Percentiles rank a stretch among this genome's conserved stretches.
These are phyloP conservation scores for Bovichtus variegatus DNA, from an alignment of 2,797 vertebrate species.

Conservation along the genomic window DNA sequence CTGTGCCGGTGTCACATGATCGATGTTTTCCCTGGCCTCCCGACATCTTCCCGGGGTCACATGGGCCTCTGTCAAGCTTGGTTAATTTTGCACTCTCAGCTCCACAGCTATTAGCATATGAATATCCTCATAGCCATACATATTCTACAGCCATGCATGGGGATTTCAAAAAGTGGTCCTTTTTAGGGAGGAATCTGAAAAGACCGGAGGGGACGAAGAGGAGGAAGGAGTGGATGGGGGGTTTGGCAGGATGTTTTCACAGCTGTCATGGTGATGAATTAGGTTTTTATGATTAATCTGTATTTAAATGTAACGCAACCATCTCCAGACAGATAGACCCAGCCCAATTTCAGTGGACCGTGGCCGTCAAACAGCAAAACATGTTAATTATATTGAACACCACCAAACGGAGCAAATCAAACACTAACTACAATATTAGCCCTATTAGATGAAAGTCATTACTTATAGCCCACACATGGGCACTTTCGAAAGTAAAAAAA, in stretches of 20 bases:
- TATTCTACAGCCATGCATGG: conserved; percentile 75
- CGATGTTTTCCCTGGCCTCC: conserved; percentile 79
- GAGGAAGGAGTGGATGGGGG: conserved; percentile 75
- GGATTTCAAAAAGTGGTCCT: conserved; percentile 70
- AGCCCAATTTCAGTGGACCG: conserved; percentile 69
- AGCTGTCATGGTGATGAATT: conserved; percentile 84
- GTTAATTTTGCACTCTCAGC: conserved; percentile 81
- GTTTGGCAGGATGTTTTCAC: conserved; percentile 81
- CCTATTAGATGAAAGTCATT: conserved; percentile 28
- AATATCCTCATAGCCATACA: conserved; percentile 77
- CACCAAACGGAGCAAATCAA: conserved; percentile 45
- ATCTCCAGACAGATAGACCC: conserved; percentile 72
- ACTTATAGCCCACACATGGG: conserved; percentile 2
- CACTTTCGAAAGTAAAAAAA: conserved; percentile 30
- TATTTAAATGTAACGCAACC: conserved; percentile 84
- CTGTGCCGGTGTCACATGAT: conserved; percentile 77
- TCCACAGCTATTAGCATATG: conserved; percentile 80
- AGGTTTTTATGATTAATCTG: conserved; percentile 82
- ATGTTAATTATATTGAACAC: conserved; percentile 73
- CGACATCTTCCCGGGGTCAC: conserved; percentile 75
- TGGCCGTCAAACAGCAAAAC: conserved; percentile 66
- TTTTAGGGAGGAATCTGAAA: conserved; percentile 71
- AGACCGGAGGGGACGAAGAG: conserved; percentile 75
- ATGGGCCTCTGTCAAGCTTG: conserved; percentile 83
- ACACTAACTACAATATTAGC: conserved; percentile 34